Evolutionary conservation across 2,888 invertebrate species (phyloP), one percentile per base, ranked within the genome.

Genomic region (Limnephilus rhombicus): DNA sequence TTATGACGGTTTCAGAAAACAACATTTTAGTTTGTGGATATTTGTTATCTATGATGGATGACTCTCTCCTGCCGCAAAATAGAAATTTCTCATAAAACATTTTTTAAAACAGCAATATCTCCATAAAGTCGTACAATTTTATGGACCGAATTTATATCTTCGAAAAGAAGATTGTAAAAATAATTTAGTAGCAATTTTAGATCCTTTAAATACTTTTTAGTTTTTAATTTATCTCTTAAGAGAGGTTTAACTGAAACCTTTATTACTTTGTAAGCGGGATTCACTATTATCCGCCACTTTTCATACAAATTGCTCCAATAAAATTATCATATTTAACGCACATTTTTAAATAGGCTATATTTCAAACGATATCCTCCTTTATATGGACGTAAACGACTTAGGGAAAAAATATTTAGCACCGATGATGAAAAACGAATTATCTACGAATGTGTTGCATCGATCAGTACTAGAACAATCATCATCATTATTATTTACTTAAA

Each of bases 341-440:
- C 29, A 45, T 86, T 86, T 86, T 45, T 41, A 86, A 86, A 41
- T 41, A 86, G 24, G 86, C 49, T 15, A 86, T 86, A 86, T 41
- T 45, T 86, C 86, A 45, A 37, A 45, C n/a, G 13, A 29, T 45
- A 86, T 29, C 86, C 68, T 68, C 68, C 12, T 86, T 86, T 86
- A 86, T 45, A 41, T 9, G n/a, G 86, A 86, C 86, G 11, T 12
- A 41, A 86, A 86, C 86, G 49, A 45, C 86, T 45, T 9, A 45
- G 11, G 86, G 86, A 86, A 45, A 24, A 83, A 83, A 37, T 83
- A 83, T 41, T 83, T 37, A 83, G 37, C 83, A 24, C 83, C 68
- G 68, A 68, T 68, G 37, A 83, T 83, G 83, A 83, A 37, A 37
- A 83, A 41, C 34, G 31, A 34, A 41, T 15, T 83, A 37, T 15